Conservation (phyloP, 2,797 vertebrate genomes). For the Xiphorhynchus erythropygius region DNA sequence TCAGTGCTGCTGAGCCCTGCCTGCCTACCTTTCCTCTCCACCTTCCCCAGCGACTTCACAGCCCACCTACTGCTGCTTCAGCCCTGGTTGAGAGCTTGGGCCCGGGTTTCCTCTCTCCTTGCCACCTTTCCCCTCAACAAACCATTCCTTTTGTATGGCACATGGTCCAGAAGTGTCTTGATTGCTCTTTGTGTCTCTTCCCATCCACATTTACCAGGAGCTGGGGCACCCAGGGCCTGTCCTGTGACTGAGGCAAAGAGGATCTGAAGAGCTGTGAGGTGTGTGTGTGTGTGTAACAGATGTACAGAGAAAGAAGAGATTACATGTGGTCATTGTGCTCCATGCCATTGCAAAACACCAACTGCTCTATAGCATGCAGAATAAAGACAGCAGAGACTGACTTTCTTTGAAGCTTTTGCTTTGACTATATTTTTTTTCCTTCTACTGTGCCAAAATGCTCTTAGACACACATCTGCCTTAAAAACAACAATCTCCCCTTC, state of each 20-base stretch:
- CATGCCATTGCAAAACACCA: not conserved
- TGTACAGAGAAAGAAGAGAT: not conserved
- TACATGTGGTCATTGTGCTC: not conserved
- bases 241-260: not conserved
- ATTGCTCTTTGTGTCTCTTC: not conserved
- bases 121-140: not conserved
- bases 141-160: not conserved
- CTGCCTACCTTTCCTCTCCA: not conserved
- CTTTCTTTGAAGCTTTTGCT: conserved; percentile 38
- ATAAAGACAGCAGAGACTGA: not conserved
- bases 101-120: not conserved
- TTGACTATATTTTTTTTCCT: not conserved
- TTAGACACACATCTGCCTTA: conserved; percentile 44
- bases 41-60: accelerated
- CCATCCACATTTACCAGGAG: not conserved
- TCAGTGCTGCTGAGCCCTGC: not conserved
- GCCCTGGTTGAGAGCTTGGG: not conserved
- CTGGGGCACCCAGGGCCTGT: not conserved
- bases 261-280: not conserved
- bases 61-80: not conserved
- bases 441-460: conserved; percentile 45
- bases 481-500: conserved; percentile 48
- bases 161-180: not conserved
- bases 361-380: not conserved
- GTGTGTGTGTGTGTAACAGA: not conserved